A percentile compares a stretch with the other conserved stretches of the same genome.
phyloP scores from a whole-genome alignment of 2,888 invertebrate genomes.

The Dryobotodes eremita region DNA sequence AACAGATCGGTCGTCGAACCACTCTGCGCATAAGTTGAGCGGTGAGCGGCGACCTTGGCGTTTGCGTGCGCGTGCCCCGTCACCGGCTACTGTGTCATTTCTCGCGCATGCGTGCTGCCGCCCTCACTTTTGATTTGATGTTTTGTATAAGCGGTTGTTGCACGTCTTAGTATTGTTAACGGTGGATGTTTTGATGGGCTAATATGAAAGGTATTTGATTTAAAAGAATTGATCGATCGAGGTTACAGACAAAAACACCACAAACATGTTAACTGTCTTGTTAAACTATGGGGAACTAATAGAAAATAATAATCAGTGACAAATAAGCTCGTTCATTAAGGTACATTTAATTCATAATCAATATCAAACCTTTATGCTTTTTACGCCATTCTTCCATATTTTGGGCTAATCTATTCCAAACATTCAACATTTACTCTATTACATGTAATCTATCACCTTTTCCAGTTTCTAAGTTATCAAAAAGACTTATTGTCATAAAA shows the following conservation, averaged over 20 bases:
- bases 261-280: not conserved
- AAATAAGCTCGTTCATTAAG: not conserved
- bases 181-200: not conserved
- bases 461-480: not conserved
- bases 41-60: slow-evolving; percentile 84
- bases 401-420: not conserved
- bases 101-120: slow-evolving; percentile 71
- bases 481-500: not conserved
- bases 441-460: not conserved
- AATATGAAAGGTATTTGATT: not conserved
- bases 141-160: slow-evolving; percentile 53
- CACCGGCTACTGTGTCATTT: slow-evolving; percentile 77
- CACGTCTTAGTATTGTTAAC: slow-evolving; percentile 16
- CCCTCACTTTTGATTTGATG: slow-evolving; percentile 60
- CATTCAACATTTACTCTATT: not conserved
- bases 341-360: too few species aligned
- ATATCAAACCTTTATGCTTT: not conserved
- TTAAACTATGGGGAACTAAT: not conserved
- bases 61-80: slow-evolving; percentile 72
- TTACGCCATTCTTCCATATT: not conserved
- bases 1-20: slow-evolving; percentile 83
- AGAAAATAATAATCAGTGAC: not conserved
- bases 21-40: slow-evolving; percentile 68
- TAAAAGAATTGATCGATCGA: not conserved
- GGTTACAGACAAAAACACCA: not conserved